phyloP scores from a whole-genome alignment of 2,888 invertebrate genomes.

The Phalangium opilio region DNA sequence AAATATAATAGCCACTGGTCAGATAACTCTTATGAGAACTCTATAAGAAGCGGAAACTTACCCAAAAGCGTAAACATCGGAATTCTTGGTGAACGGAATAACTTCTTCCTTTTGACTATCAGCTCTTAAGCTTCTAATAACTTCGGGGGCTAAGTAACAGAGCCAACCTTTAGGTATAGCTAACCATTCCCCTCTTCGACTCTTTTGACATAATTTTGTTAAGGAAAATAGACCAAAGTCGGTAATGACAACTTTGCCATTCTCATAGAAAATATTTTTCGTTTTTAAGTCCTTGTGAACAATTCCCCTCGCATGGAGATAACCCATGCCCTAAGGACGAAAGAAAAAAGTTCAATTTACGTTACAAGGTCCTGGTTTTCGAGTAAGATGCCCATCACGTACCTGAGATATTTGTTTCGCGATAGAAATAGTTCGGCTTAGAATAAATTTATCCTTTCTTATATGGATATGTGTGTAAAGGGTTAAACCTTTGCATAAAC shows the following conservation, averaged over 20 bases:
- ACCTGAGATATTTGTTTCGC: constrained; percentile 95
- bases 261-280: constrained; percentile 96
- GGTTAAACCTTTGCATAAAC: constrained; percentile 89
- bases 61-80: constrained; percentile 98
- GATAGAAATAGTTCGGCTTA: constrained; percentile 77
- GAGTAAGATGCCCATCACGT: constrained; percentile 1
- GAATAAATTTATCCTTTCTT: constrained; percentile 80
- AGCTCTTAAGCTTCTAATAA: constrained; percentile 62
- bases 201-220: constrained; percentile 81
- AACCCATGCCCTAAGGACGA: constrained; percentile 81
- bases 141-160: constrained; percentile 93
- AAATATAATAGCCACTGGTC: too few species aligned
- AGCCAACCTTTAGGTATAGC: constrained; percentile 96
- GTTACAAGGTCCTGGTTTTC: neutral
- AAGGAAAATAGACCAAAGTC: constrained; percentile 97
- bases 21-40: too few species aligned
- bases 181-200: constrained; percentile 65
- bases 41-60: too few species aligned
- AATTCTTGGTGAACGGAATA: constrained; percentile 77
- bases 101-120: constrained; percentile 54
- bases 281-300: constrained; percentile 95
- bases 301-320: constrained; percentile 92
- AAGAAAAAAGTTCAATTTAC: neutral
- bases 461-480: constrained; percentile 84
- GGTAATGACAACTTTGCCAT: constrained; percentile 92